Conservation (phyloP, 1,140 invertebrate species). For the Neodiprion virginianus region DNA sequence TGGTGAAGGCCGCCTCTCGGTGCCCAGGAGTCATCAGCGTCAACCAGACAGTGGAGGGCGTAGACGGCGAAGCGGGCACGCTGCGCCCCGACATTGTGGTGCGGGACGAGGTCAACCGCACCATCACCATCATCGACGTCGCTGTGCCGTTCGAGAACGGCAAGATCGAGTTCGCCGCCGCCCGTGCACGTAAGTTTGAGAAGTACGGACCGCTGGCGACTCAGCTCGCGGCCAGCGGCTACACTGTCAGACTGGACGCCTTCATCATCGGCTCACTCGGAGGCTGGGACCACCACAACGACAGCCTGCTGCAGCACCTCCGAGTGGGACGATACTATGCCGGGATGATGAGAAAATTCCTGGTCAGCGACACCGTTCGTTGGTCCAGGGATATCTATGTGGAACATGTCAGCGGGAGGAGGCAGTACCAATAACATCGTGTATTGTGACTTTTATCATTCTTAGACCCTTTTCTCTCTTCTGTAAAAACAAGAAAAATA, state of each 20-base stretch:
- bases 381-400: constrained; percentile 40
- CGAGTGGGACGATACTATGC: constrained; percentile 23
- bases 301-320: constrained; percentile 24
- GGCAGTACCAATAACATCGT: too few relatives aligned
- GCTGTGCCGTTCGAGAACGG: constrained; percentile 52
- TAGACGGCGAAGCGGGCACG: constrained; percentile 20
- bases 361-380: constrained; percentile 33
- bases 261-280: constrained; percentile 41
- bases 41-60: constrained; percentile 23
- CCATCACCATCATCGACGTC: constrained; percentile 43
- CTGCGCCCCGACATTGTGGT: constrained; percentile 45
- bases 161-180: constrained; percentile 26
- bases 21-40: constrained; percentile 14
- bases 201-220: constrained; percentile 38
- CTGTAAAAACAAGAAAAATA: too few relatives aligned
- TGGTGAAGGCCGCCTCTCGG: constrained; percentile 17
- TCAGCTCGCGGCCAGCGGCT: constrained; percentile 21
- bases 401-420: too few relatives aligned
- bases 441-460: too few relatives aligned
- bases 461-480: too few relatives aligned
- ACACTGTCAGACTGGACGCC: constrained; percentile 28
- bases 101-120: constrained; percentile 29
- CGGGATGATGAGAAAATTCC: constrained; percentile 31
- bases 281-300: constrained; percentile 37
- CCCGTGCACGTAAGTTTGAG: constrained; percentile 26